Base-by-base conservation (phyloP, 2,888 invertebrate genomes). In the Ditula angustiorana region DNA sequence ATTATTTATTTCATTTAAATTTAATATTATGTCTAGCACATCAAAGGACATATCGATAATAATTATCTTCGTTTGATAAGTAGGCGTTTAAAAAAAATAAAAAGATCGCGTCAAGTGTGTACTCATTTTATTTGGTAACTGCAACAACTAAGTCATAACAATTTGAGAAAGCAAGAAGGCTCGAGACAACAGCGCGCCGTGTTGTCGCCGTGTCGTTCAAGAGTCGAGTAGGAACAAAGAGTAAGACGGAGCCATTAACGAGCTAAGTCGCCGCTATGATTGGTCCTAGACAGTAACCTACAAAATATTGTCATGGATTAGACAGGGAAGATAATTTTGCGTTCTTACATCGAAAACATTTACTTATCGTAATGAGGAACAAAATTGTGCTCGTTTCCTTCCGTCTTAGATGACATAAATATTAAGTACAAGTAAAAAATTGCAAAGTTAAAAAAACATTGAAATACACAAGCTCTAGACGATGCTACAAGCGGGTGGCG, bases 81-180 rank as follows among this genome's bases (percentile, higher is more conserved):
- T 49, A 64, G 58, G 64, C 58, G 37, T 37, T 47, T 49, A 24
- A 19, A 50, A n/a, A 71, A 82, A 82, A 81, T 77, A 80, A 83
- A 83, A 82, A 81, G 74, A 78, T 73, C 68, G 71, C 70, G 66
- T 76, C 66, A 75, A 74, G 73, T 77, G 74, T 77, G 85, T 87
- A 87, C 85, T 87, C 85, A 84, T 81, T 88, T 89, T 88, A 88
- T 88, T 88, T 89, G 90, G 90, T 90, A 90, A 90, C 89, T 88
- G 87, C 84, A 85, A 88, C 81, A 84, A 74, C 80, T 79, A 84
- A 85, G 83, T 81, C 80, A 80, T 76, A 82, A 86, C 80, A 85
- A 84, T 81, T 80, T 77, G 66, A 76, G 81, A 80, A 80, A 74
- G 77, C 76, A 78, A 77, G 71, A 21, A 44, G 41, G 19, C 2